These are phyloP conservation scores for Calonectris borealis DNA, from an alignment of 2,113 vertebrate species.

Conservation along the genomic window DNA sequence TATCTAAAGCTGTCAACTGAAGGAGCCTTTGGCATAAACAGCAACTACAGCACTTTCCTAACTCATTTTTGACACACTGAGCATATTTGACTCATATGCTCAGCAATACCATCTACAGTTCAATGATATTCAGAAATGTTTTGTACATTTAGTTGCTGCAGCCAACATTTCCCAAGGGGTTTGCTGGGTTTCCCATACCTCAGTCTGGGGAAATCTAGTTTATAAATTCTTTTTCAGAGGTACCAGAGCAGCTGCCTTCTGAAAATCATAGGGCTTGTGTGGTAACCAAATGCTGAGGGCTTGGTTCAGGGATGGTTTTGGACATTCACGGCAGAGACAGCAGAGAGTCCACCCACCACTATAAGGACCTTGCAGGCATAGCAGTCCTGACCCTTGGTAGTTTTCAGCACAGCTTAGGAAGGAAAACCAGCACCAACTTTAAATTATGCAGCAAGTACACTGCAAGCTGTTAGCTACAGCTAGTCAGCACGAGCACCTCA, in stretches of 20 bases:
- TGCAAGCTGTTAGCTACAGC: not conserved
- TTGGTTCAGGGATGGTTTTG: not conserved
- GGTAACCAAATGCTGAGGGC: not conserved
- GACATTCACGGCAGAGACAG: not conserved
- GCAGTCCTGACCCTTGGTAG: not conserved
- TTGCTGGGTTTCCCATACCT: not conserved
- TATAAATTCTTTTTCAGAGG: not conserved
- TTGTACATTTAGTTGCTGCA: not conserved
- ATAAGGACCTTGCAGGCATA: not conserved
- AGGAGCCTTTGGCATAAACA: slow-evolving; percentile 24
- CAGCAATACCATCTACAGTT: not conserved
- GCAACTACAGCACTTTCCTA: not conserved
- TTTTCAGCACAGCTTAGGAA: not conserved
- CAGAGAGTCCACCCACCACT: not conserved
- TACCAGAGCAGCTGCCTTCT: not conserved
- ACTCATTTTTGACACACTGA: not conserved
- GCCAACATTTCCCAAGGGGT: not conserved
- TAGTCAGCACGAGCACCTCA: not conserved
- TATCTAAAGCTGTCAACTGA: slow-evolving; percentile 3
- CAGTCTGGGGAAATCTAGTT: not conserved
- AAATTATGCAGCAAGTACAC: not conserved
- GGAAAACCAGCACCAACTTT: not conserved
- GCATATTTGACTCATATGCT: not conserved
- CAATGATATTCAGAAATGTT: not conserved
- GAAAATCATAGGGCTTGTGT: not conserved